phyloP scores from a whole-genome alignment of 2,113 vertebrate genomes.

The Paralichthys olivaceus region DNA sequence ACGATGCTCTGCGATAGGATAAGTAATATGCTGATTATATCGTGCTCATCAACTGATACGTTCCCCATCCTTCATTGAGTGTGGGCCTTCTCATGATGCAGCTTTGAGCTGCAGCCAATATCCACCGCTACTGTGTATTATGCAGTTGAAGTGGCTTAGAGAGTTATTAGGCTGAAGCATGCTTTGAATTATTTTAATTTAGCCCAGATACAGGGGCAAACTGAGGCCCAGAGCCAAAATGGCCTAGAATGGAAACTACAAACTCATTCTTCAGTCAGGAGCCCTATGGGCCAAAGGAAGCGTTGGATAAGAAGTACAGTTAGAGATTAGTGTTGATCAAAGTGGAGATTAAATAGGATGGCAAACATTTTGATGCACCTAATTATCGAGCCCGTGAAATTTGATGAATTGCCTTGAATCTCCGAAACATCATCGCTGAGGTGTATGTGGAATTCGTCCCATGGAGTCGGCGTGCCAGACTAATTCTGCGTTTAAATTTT shows the following conservation, averaged over 20 bases:
- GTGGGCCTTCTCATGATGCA: constrained; percentile 20
- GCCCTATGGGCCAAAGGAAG: constrained; percentile 50
- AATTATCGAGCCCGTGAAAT: constrained; percentile 63
- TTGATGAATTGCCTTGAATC: constrained; percentile 54
- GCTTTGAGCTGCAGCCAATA: constrained; percentile 41
- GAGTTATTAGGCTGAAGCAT: constrained; percentile 40
- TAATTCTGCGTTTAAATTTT: constrained; percentile 12
- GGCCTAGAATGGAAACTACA: constrained; percentile 41
- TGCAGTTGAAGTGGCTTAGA: constrained; percentile 26
- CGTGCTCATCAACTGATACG: constrained; percentile 6
- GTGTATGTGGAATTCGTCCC: constrained; percentile 31
- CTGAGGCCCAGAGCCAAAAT: constrained; percentile 22
- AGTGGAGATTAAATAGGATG: constrained; percentile 71
- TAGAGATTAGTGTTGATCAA: constrained; percentile 73
- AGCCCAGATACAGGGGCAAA: constrained; percentile 31
- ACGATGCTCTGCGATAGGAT: constrained; percentile 4
- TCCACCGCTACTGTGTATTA: constrained; percentile 31
- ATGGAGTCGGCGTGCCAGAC: not conserved
- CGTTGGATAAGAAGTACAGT: constrained; percentile 59
- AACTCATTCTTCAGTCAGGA: constrained; percentile 32
- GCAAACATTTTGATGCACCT: constrained; percentile 63
- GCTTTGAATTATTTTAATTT: constrained; percentile 53
- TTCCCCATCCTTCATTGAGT: constrained; percentile 19
- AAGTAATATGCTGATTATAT: constrained; percentile 34
- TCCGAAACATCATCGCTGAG: not conserved